These are phyloP conservation scores for Micromys minutus DNA, from an alignment of 2,113 vertebrate genomes.

Conservation along the genomic window DNA sequence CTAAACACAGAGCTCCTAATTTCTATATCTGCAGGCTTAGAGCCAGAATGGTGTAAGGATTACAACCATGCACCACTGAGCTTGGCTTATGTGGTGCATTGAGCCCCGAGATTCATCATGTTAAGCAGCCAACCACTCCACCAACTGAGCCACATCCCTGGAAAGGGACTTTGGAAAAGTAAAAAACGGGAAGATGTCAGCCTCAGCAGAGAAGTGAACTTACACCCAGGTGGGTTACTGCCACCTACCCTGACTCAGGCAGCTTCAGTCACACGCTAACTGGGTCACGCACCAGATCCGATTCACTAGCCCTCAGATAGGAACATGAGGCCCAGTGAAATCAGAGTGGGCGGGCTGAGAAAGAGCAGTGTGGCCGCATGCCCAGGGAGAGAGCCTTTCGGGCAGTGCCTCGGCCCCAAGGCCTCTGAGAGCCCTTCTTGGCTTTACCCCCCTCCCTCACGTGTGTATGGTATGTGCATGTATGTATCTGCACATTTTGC, in stretches of 20 bases:
- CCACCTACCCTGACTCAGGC: neutral
- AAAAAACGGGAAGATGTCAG: neutral
- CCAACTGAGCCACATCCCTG: neutral
- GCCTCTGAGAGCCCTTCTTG: neutral
- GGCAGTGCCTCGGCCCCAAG: neutral
- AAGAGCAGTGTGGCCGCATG: conserved; percentile 65
- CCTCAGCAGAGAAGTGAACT: neutral
- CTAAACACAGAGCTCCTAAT: neutral
- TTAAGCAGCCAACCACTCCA: neutral
- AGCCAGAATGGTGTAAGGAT: neutral
- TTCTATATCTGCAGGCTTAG: neutral
- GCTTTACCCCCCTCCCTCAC: neutral
- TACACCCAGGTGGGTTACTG: neutral
- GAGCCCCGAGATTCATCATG: neutral
- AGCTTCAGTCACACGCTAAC: conserved; percentile 60
- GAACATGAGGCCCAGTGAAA: conserved; percentile 56
- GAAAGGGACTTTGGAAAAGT: neutral
- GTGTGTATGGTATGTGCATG: neutral
- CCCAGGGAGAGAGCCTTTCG: neutral
- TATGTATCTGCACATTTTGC: too few relatives aligned
- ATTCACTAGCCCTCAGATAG: conserved; percentile 58
- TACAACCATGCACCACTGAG: too few relatives aligned
- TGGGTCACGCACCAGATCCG: conserved; percentile 67
- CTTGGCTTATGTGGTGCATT: neutral
- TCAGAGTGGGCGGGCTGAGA: conserved; percentile 73